These are phyloP conservation scores for Nannoperca australis DNA, from an alignment of 2,797 vertebrate genomes.

Conservation along the genomic window DNA sequence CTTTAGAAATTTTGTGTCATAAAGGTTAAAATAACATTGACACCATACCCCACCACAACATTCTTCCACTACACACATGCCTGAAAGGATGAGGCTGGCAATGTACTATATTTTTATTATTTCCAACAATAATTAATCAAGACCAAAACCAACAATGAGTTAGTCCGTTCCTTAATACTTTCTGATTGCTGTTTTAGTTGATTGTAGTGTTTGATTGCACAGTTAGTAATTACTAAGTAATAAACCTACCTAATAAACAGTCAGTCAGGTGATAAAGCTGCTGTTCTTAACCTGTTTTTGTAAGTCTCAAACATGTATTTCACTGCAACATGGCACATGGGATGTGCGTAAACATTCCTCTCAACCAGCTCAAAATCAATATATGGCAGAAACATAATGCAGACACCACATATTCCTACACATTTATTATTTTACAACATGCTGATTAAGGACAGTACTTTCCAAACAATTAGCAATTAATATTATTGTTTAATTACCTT, in stretches of 20 bases:
- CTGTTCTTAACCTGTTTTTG: not conserved
- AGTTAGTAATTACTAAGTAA: no score
- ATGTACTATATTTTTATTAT: not conserved
- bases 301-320: not conserved
- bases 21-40: slow-evolving; percentile 5
- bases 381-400: not conserved
- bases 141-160: not conserved
- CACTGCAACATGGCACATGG: not conserved
- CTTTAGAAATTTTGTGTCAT: not conserved
- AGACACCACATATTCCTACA: not conserved
- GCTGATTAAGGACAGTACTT: not conserved
- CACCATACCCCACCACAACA: not conserved
- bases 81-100: not conserved
- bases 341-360: not conserved
- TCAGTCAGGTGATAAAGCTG: not conserved
- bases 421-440: slow-evolving; percentile 9
- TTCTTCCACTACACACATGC: not conserved
- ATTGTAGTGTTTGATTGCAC: not conserved
- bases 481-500: slow-evolving; percentile 13
- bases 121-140: not conserved
- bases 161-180: not conserved
- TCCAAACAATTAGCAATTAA: not conserved
- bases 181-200: not conserved
- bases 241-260: not conserved
- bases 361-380: not conserved